Conservation (phyloP, 2,888 invertebrate species). For the Drosophila anomalata region DNA sequence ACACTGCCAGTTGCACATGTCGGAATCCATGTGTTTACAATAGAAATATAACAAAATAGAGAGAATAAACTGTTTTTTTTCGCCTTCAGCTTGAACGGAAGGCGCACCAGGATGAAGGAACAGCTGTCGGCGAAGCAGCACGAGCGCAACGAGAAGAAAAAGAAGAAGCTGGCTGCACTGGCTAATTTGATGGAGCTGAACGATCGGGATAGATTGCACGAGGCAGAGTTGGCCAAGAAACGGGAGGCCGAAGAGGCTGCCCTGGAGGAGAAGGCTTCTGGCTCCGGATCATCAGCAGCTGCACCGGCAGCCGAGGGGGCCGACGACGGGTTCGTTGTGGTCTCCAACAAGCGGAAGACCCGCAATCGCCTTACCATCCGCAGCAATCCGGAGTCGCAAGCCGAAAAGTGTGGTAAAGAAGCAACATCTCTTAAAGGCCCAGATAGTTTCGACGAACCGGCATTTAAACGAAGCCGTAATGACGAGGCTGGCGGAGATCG, state of each 20-base stretch:
- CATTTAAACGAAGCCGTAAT: slow-evolving; percentile 58
- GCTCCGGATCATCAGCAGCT: not conserved
- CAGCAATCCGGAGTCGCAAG: slow-evolving; percentile 4
- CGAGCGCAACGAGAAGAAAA: slow-evolving; percentile 86
- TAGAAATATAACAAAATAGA: slow-evolving; percentile 7
- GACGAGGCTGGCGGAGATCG: slow-evolving; percentile 53
- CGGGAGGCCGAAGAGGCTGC: slow-evolving; percentile 23
- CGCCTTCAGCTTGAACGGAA: slow-evolving; percentile 55
- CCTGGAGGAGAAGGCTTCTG: slow-evolving; percentile 3
- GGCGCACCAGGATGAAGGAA: slow-evolving; percentile 65
- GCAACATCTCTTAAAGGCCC: not conserved
- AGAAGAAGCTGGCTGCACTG: slow-evolving; percentile 87
- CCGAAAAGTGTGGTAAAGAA: not conserved
- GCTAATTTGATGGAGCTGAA: slow-evolving; percentile 87
- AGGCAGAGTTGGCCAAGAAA: slow-evolving; percentile 57
- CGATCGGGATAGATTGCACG: slow-evolving; percentile 85
- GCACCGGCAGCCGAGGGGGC: slow-evolving; percentile 9
- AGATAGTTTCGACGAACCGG: slow-evolving; percentile 51
- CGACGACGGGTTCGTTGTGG: slow-evolving; percentile 70
- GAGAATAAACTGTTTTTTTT: not conserved
- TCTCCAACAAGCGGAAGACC: slow-evolving; percentile 69
- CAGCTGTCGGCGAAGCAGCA: slow-evolving; percentile 84
- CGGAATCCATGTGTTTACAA: slow-evolving; percentile 8
- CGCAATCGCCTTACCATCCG: slow-evolving; percentile 52
- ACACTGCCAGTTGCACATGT: slow-evolving; percentile 9